Conservation (phyloP, 2,888 invertebrate genomes). For the Brachyopa scutellaris region DNA sequence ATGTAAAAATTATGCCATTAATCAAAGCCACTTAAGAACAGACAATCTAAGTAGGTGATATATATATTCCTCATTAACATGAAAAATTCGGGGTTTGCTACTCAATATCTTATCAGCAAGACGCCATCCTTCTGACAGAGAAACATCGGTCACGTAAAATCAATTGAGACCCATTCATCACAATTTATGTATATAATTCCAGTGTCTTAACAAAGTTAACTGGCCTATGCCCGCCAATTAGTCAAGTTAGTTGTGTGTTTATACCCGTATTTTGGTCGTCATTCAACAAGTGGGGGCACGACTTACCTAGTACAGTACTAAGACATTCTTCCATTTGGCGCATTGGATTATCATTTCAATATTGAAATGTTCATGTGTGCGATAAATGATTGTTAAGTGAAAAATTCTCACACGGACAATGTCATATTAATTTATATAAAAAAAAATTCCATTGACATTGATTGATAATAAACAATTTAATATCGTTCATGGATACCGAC, state of each 20-base stretch:
- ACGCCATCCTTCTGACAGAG: neutral
- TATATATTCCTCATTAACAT: conserved; percentile 12
- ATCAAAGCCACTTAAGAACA: conserved; percentile 10
- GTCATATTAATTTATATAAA: neutral
- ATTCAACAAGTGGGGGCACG: conserved; percentile 20
- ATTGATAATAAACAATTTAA: conserved; percentile 15
- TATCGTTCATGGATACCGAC: too few relatives aligned
- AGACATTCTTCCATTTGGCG: neutral
- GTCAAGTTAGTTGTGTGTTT: neutral
- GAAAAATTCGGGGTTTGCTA: conserved; percentile 28
- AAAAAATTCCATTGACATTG: conserved; percentile 8
- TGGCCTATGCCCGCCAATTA: too few relatives aligned
- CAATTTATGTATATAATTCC: conserved; percentile 20
- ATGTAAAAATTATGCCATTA: neutral
- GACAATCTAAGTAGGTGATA: conserved; percentile 8
- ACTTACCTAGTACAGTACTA: neutral
- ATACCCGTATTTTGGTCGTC: neutral
- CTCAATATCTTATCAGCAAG: conserved; percentile 35
- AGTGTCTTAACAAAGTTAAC: too few relatives aligned
- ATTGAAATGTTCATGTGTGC: neutral
- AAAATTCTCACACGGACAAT: neutral
- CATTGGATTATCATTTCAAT: neutral
- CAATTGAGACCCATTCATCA: conserved; percentile 25
- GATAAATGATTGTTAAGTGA: neutral
- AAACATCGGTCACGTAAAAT: neutral